Evolutionary conservation across 2,888 invertebrate genomes (phyloP).

Genomic region (Erebia ligea): DNA sequence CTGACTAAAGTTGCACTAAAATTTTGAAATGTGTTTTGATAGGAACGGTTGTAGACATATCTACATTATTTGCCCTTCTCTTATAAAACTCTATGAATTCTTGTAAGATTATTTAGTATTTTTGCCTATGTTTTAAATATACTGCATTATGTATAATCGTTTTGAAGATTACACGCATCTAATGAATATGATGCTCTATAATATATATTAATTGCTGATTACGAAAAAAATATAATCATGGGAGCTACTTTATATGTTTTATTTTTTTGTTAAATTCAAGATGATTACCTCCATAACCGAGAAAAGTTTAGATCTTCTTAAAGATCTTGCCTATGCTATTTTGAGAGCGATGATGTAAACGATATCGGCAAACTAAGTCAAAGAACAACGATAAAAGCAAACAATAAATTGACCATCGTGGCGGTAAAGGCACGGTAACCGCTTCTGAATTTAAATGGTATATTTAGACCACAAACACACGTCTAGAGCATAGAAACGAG

Average conservation of each 20-base stretch:
- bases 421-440: conserved; percentile 63
- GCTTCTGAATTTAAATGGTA: conserved; percentile 79
- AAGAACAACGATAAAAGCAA: conserved; percentile 62
- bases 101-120: not conserved
- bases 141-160: too few relatives aligned
- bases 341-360: conserved; percentile 1
- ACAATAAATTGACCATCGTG: conserved; percentile 69
- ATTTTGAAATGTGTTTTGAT: not conserved
- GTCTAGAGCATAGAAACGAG: conserved; percentile 77
- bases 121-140: not conserved
- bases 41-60: not conserved
- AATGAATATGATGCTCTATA: too few relatives aligned
- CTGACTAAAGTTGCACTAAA: too few relatives aligned
- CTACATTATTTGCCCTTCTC: not conserved
- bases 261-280: too few relatives aligned
- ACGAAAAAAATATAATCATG: too few relatives aligned
- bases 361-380: conserved; percentile 54
- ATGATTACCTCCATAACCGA: too few relatives aligned
- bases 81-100: not conserved
- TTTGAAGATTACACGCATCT: too few relatives aligned
- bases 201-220: too few relatives aligned
- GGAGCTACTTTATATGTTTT: too few relatives aligned
- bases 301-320: not conserved
- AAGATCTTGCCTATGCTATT: not conserved
- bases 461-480: conserved; percentile 72